Base-by-base conservation (phyloP, 2,113 vertebrate genomes). In the Progne subis region DNA sequence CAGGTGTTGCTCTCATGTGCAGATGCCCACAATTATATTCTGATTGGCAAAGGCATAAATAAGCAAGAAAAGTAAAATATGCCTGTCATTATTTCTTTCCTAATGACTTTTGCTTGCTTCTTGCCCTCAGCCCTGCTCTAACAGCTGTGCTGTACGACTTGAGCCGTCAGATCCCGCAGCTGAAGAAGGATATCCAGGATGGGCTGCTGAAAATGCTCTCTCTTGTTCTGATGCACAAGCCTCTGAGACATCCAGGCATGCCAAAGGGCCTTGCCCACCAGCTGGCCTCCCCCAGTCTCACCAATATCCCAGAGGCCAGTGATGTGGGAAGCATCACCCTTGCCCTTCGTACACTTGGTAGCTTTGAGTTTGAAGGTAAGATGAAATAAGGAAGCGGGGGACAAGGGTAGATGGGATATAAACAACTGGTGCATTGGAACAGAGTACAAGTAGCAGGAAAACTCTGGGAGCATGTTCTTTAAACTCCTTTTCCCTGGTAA, bases 171-270 rank as follows among this genome's bases (percentile, higher is more conserved):
- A 99, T 99, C 95, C 99, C 99, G 0, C 99, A 98, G 97, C 96
- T 99, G 90, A 99, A 99, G 98, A 99, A 99, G 92, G 99, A 99
- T 92, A 99, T 99, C 96, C 99, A 99, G 97, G 99, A 99, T 5
- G 99, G 99, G 21, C 98, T 99, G 43, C 97, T 99, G 95, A 99
- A 99, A 97, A 99, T 99, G 99, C 98, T 99, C 5, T 99, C 99
- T 6, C 97, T 99, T 74, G 99, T 99, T 81, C 97, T 99, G 17
- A 99, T 99, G 99, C 99, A 99, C 98, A 99, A 99, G 77, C 99
- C 99, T 2, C 98, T 99, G 71, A 98, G 99, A 37, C 99, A 99
- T 86, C 99, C 99, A 2, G 99, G 99, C 95, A 99, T 99, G 99
- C 99, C 99, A 59, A 99, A 99, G 93, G 99, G 99, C 86, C 98